Conservation (phyloP, 2,113 vertebrate genomes). For the Athene noctua region DNA sequence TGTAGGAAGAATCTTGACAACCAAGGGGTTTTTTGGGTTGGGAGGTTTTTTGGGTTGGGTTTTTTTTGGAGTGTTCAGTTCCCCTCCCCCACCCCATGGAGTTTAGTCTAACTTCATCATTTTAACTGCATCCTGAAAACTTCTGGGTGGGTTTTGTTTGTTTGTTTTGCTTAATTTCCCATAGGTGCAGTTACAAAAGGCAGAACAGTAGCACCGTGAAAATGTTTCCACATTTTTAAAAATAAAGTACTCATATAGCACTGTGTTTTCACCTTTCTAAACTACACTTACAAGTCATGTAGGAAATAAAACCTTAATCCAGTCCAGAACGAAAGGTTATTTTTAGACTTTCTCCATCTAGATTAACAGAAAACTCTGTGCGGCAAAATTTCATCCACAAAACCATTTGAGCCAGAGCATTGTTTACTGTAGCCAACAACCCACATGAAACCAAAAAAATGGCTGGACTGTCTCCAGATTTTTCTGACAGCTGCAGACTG, state of each 20-base stretch:
- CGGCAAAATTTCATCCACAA: not conserved
- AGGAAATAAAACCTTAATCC: not conserved
- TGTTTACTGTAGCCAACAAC: not conserved
- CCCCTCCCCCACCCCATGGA: no score
- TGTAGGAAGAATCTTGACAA: not conserved
- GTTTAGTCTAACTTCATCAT: not conserved
- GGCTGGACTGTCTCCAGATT: not conserved
- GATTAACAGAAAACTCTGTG: not conserved
- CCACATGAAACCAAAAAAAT: not conserved
- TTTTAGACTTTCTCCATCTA: not conserved
- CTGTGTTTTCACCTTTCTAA: not conserved
- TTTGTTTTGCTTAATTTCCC: not conserved
- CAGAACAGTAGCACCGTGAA: not conserved
- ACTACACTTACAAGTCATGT: not conserved
- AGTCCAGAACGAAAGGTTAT: not conserved
- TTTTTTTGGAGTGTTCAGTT: no score
- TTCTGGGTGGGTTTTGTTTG: not conserved
- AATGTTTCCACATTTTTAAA: not conserved
- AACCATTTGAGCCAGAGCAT: not conserved
- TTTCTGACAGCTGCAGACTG: not conserved
- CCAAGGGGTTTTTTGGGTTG: not conserved
- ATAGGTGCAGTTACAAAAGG: not conserved
- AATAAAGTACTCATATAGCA: not conserved
- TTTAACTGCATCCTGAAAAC: not conserved
- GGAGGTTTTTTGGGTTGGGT: no score